Evolutionary conservation across 2,888 invertebrate species (phyloP).

Genomic region (Xanthorhoe spadicearia): DNA sequence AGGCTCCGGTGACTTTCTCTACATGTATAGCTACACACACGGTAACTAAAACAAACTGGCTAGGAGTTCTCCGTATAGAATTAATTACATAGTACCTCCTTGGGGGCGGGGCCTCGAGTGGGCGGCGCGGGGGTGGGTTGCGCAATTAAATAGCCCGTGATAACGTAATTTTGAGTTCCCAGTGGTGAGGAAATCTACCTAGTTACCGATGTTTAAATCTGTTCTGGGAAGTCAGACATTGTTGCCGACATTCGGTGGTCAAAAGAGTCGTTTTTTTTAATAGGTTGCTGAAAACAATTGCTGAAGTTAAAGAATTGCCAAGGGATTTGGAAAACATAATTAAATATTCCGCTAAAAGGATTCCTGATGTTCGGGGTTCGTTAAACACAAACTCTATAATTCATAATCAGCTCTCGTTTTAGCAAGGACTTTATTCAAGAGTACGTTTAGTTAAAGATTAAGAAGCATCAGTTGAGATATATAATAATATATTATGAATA

Average conservation of each 20-base stretch:
- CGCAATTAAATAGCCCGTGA: slow-evolving; percentile 61
- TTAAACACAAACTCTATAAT: no score
- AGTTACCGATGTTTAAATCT: background rate
- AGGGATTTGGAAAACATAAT: no score
- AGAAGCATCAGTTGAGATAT: no score
- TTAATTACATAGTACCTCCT: slow-evolving; percentile 61
- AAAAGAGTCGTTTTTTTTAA: no score
- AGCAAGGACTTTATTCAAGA: no score
- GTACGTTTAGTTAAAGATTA: no score
- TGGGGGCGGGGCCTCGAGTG: slow-evolving; percentile 47
- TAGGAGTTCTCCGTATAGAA: slow-evolving; percentile 63
- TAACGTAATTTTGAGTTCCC: slow-evolving; percentile 57
- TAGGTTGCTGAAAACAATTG: no score
- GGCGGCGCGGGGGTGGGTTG: slow-evolving; percentile 44
- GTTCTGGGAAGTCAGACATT: background rate
- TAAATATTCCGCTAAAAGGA: no score
- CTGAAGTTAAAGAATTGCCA: no score
- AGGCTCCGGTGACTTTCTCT: slow-evolving; percentile 6
- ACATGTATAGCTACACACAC: slow-evolving; percentile 36
- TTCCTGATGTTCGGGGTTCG: no score
- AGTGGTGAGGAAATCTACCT: slow-evolving; percentile 6
- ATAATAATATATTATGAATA: background rate
- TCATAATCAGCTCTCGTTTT: no score
- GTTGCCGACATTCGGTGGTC: background rate
- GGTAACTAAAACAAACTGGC: slow-evolving; percentile 49